Evolutionary conservation across 2,113 vertebrate species (phyloP), one percentile per base, ranked within the genome.

Genomic region (Silurus asotus): DNA sequence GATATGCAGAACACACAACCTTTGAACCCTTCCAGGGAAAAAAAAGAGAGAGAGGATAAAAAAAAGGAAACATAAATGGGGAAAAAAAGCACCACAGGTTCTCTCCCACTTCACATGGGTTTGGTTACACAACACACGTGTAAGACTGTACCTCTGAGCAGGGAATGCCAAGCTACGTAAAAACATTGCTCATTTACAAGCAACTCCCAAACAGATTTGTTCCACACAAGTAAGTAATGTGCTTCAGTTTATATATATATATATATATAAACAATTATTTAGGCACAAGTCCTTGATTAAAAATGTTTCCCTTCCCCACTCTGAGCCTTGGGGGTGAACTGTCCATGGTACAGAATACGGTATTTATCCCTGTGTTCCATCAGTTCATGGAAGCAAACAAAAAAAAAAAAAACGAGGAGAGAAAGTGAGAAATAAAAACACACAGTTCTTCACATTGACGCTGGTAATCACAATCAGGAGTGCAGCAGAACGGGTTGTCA

Each of bases 111-210:
- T 92, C 89, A 89, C 91, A 90, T 90, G 90, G 91, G 91, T 91
- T 93, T 93, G 90, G 94, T 94, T 94, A 94, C 94, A 94, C 94
- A 94, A 94, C 92, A 93, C 94, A 94, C 28, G 28, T 93, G 92
- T 95, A 95, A 95, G 94, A 95, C 95, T 94, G 94, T 94, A 95
- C 94, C 95, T 94, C 94, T 93, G 93, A 93, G 90, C 93, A 93
- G 94, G 94, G 94, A 95, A 95, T 95, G 95, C 94, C 93, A 94
- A 93, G 91, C 90, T 88, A 94, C 92, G 93, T 93, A 85, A 87
- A 59, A 84, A 76, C 48, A 92, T 91, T 95, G 93, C 93, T 94
- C 92, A 94, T 94, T 95, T 90, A 94, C 93, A 94, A 95, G 95
- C 94, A 95, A 93, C 93, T 93, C 92, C 93, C 93, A 94, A 93